Base-by-base conservation (phyloP, 2,888 invertebrate species). In the Parnassius orleans region DNA sequence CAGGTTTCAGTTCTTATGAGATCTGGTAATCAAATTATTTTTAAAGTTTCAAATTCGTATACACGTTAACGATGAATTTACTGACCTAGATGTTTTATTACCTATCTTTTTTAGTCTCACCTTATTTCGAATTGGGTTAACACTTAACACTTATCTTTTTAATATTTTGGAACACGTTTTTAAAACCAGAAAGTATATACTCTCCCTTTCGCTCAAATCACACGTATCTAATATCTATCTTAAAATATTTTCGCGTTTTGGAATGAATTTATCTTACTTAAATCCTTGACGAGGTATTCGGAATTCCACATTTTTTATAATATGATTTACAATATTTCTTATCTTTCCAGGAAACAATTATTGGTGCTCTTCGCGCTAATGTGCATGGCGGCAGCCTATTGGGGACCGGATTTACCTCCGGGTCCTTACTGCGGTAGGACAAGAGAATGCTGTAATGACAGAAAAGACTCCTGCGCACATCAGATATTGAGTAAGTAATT, bases 401-500 rank as follows among this genome's bases (percentile, higher is more conserved):
- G 68, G 33, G 86, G 85, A 0, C 78, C 87, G 0, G 94, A 93
- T 64, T 72, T 94, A 3, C 93, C 93, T 0, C 87, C 89, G 0
- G 94, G 94, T 0, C 93, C 93, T 0, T 95, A 93, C 78, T 94
- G 94, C 73, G 92, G 85, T 0, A 58, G 63, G 5, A 80, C 77
- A 2, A 65, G 81, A 12, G 81, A 87, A 19, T 98, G 98, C 83
- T 98, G 98, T 78, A 75, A 76, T 0, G 93, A 94, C 55, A 92
- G 98, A 53, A 90, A 94, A 68, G 98, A 98, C 81, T 93, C 93
- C 15, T 98, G 98, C 81, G 94, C 97, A 0, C 93, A 95, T 59
- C 95, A 95, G 33, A 97, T 98, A 75, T 84, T 96, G 64, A 93
- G 95, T 95, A 66, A 72, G 75, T 33, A 33, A 3, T 33, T 33